Percentiles rank a stretch among this genome's conserved stretches.
Conservation (phyloP, 2,797 vertebrate genomes). For the Sylvia borin region DNA sequence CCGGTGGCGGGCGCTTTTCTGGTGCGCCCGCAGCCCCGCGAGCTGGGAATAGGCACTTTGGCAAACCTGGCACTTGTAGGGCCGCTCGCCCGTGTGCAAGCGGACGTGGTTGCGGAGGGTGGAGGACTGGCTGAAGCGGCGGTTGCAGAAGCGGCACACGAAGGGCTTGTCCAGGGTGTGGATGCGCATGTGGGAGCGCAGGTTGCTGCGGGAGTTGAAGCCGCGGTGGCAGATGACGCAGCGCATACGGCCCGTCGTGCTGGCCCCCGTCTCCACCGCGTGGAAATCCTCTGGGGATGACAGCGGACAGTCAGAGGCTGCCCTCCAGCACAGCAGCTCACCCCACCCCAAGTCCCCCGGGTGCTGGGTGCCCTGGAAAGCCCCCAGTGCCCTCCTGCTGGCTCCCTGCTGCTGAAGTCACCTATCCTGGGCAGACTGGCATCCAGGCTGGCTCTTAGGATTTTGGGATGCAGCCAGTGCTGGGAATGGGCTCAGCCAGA, state of each 20-base stretch:
- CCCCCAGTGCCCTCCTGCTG: rapidly evolving
- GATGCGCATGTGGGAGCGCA: conserved; percentile 99
- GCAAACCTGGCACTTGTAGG: conserved; percentile 97
- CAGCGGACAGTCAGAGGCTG: rapidly evolving
- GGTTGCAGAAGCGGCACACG: conserved; percentile 96
- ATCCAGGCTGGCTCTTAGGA: background rate
- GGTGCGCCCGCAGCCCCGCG: conserved; percentile 93
- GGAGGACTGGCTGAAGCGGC: conserved; percentile 98
- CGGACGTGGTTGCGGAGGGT: conserved; percentile 96
- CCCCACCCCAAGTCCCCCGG: rapidly evolving
- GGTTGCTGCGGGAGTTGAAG: conserved; percentile 98
- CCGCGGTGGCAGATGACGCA: conserved; percentile 97
- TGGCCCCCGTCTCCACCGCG: conserved; percentile 80
- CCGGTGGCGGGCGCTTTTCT: conserved; percentile 95
- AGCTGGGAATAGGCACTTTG: conserved; percentile 98
- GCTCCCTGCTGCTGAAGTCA: background rate
- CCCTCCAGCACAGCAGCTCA: background rate
- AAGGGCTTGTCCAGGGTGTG: conserved; percentile 99
- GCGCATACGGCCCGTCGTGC: conserved; percentile 87
- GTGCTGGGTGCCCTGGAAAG: background rate
- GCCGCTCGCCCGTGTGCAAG: conserved; percentile 95
- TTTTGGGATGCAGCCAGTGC: background rate
- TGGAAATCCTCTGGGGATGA: conserved; percentile 86
- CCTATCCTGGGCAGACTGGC: rapidly evolving
- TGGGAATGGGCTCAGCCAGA: background rate